Evolutionary conservation across 1,140 invertebrate species (phyloP).

Genomic region (Hydropsyche tenuis): DNA sequence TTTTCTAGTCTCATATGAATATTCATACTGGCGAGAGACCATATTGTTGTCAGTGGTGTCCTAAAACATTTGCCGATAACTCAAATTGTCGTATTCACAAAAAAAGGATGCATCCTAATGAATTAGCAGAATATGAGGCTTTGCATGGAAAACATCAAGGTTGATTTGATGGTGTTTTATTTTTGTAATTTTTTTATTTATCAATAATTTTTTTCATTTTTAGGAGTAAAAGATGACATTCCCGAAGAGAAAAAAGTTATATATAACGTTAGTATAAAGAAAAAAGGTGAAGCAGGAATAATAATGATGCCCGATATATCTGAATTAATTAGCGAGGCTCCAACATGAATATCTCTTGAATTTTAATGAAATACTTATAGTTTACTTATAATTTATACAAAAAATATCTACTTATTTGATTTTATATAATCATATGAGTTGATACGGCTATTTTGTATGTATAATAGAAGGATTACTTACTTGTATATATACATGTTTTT

Average conservation of each 20-base stretch:
- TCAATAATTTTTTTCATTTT: constrained; percentile 22
- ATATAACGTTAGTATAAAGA: constrained; percentile 34
- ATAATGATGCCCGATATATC: constrained; percentile 25
- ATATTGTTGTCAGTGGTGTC: constrained; percentile 44
- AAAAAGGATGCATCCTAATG: constrained; percentile 40
- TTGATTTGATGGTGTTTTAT: constrained; percentile 21
- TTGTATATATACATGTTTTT: no score
- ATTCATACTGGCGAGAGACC: constrained; percentile 44
- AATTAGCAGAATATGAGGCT: constrained; percentile 47
- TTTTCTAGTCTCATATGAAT: constrained; percentile 43
- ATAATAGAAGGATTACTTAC: no score
- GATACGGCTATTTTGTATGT: no score
- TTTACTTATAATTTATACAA: no score
- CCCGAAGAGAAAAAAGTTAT: constrained; percentile 22
- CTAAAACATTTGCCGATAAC: constrained; percentile 45
- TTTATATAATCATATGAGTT: no score
- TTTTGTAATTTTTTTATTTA: neutral
- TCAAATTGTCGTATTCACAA: constrained; percentile 45
- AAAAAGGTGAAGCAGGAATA: constrained; percentile 1
- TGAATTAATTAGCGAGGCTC: constrained; percentile 1
- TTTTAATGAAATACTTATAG: no score
- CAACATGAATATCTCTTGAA: neutral
- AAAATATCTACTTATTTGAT: no score
- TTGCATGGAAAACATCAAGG: constrained; percentile 32
- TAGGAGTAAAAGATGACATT: constrained; percentile 6